Conservation (phyloP, 2,888 invertebrate species). For the Thera britannica region DNA sequence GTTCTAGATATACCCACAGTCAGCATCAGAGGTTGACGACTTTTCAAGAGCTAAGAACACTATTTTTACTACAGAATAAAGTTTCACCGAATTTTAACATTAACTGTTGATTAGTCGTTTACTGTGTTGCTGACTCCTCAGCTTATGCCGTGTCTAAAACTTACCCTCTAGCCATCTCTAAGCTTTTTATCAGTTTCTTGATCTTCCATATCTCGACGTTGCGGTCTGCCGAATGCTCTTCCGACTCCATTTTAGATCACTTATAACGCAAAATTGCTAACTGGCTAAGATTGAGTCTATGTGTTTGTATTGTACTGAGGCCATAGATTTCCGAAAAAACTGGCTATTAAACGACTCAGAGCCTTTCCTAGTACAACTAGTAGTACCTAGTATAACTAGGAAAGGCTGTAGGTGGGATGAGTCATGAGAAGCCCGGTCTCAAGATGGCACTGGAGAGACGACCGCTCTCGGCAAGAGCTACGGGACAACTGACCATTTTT, state of each 20-base stretch:
- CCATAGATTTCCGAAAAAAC: background rate
- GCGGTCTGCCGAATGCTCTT: conserved; percentile 98
- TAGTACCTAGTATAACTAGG: background rate
- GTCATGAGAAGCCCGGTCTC: conserved; percentile 10
- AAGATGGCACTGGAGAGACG: background rate
- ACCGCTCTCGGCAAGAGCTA: background rate
- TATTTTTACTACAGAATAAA: too few species aligned
- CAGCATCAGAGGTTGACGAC: too few species aligned
- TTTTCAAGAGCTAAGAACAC: too few species aligned
- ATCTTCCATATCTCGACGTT: conserved; percentile 99
- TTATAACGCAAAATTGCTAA: conserved; percentile 8
- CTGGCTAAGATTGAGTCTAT: background rate
- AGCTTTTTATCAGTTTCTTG: conserved; percentile 98
- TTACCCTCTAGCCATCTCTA: conserved; percentile 99
- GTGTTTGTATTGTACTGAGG: too few species aligned
- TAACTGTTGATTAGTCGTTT: background rate
- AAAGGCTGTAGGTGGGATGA: conserved; percentile 1
- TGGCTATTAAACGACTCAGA: background rate
- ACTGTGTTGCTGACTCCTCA: background rate
- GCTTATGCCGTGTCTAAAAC: conserved; percentile 50
- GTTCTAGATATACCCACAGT: too few species aligned
- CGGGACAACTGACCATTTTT: conserved; percentile 4
- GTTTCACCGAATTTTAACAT: too few species aligned
- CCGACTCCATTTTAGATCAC: conserved; percentile 85
- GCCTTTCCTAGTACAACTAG: background rate